These are phyloP conservation scores for Cydia strobilella DNA, from an alignment of 1,140 invertebrate genomes.

Conservation along the genomic window DNA sequence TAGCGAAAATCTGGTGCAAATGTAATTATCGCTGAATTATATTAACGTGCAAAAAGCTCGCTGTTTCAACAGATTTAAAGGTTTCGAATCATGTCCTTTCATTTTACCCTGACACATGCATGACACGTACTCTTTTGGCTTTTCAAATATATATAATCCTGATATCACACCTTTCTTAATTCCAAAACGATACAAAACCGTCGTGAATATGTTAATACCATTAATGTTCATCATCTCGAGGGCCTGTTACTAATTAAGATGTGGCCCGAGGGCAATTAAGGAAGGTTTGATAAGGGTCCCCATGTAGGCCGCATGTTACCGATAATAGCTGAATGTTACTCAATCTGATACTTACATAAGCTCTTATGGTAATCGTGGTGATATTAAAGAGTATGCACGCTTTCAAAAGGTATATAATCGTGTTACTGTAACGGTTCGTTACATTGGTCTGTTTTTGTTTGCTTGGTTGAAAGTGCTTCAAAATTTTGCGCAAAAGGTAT, in stretches of 20 bases:
- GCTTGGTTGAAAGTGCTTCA: background rate
- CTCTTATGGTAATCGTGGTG: background rate
- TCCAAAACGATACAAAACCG: background rate
- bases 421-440: background rate
- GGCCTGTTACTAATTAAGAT: slow-evolving; percentile 6
- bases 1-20: too few relatives aligned
- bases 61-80: too few relatives aligned
- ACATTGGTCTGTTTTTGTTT: background rate
- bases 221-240: slow-evolving; percentile 1
- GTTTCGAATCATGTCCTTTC: too few relatives aligned
- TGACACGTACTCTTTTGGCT: too few relatives aligned
- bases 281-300: slow-evolving; percentile 15
- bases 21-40: too few relatives aligned
- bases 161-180: background rate
- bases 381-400: background rate
- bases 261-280: slow-evolving; percentile 7
- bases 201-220: background rate
- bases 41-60: too few relatives aligned
- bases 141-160: background rate
- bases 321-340: background rate
- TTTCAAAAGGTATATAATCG: slow-evolving; percentile 19
- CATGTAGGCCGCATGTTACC: background rate
- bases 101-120: too few relatives aligned
- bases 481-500: too few relatives aligned
- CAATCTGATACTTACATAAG: background rate